Percentiles rank a stretch among this genome's conserved stretches.
These are phyloP conservation scores for Acrobasis consociella DNA, from an alignment of 2,888 invertebrate species.

Conservation along the genomic window DNA sequence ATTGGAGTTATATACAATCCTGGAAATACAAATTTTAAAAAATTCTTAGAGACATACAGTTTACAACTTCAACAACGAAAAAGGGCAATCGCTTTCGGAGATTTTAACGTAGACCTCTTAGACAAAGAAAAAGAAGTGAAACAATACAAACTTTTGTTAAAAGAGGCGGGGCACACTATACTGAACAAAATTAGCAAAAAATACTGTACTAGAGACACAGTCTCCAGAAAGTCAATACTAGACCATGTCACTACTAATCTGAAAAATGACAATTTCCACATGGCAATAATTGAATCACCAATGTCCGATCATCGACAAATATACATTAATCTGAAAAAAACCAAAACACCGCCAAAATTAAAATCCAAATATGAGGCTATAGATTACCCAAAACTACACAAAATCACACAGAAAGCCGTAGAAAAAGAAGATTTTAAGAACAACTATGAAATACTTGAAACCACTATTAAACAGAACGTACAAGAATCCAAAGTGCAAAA, in stretches of 20 bases:
- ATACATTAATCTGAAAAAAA: no score
- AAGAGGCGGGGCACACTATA: neutral
- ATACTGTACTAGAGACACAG: neutral
- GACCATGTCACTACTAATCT: slow-evolving; percentile 3
- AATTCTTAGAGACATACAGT: neutral
- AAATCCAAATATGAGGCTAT: no score
- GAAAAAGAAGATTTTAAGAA: no score
- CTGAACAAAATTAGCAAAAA: neutral
- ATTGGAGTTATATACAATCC: neutral
- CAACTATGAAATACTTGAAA: no score
- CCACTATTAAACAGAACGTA: no score
- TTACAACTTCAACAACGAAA: neutral
- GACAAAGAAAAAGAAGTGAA: neutral
- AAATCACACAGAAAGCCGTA: no score
- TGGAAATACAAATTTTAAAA: neutral
- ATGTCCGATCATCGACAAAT: no score
- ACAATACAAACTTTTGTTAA: neutral
- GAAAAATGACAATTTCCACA: neutral
- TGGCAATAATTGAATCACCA: no score
- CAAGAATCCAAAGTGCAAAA: no score
- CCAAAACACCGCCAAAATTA: no score
- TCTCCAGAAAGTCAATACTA: neutral
- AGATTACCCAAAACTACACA: no score
- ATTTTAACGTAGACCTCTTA: neutral
- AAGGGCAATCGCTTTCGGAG: neutral